Base-by-base conservation (phyloP, 1,140 invertebrate genomes). In the Colletes gigas region DNA sequence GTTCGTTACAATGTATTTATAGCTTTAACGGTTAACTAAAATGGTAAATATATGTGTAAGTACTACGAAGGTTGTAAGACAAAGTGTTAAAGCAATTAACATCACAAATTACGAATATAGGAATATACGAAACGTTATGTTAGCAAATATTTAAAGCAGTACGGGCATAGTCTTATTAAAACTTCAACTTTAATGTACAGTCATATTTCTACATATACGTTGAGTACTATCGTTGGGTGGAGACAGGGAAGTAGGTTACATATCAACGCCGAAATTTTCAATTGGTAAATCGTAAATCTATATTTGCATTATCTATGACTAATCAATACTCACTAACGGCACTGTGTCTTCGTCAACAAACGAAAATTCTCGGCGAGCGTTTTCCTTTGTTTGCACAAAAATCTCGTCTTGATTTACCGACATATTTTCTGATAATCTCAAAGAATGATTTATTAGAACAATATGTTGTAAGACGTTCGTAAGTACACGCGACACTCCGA, bases 361-460 rank as follows among this genome's bases (percentile, higher is more conserved):
- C 4, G 83, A 65, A 41, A 93, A 93, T 65, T 88, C 88, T n/a
- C 89, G 85, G 3, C 86, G 71, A n/a, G 91, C 92, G 4, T 92
- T 88, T 66, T 87, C 76, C 69, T 85, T 90, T 21, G 67, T 69
- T 57, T 79, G 81, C 1, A 79, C 66, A 14, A 82, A 71, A 41
- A 84, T 84, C 41, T 87, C 70, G 30, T 69, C 50, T 54, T 83
- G 82, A 77, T 84, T 84, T 59, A 54, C 67, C 50, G 83, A 81
- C 83, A 84, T 85, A 7, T 2, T 81, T 17, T 17, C 54, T 52
- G 8, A 19, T 12, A n/a, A 57, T 10, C 41, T 54, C 12, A 9
- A 52, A 39, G 0, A 39, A 62, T 69, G 59, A 60, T 81, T 71
- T 47, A 83, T 17, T 54, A 52, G 68, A 8, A 44, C 52, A 30